These are phyloP conservation scores for Hirtodrosophila confusa DNA, from an alignment of 2,888 invertebrate genomes.

Conservation along the genomic window DNA sequence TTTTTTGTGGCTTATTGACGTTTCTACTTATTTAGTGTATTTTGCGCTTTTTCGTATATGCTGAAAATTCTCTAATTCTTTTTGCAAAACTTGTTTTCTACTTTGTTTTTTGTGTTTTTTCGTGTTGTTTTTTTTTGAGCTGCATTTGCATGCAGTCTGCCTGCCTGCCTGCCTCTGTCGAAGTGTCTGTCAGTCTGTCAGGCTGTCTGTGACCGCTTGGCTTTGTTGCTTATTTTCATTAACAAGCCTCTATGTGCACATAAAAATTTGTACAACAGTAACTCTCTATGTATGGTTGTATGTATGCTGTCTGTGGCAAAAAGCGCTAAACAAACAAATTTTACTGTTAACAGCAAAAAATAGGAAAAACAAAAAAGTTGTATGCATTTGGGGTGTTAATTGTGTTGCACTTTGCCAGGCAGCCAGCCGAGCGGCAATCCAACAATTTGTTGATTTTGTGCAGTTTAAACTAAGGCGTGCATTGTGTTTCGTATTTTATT, in stretches of 20 bases:
- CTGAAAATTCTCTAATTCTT: slow-evolving; percentile 66
- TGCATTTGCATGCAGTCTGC: slow-evolving; percentile 58
- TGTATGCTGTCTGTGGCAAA: slow-evolving; percentile 44
- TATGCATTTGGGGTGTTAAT: slow-evolving; percentile 75
- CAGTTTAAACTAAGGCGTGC: slow-evolving; percentile 60
- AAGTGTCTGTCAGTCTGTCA: slow-evolving; percentile 19
- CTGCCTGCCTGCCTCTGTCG: slow-evolving; percentile 37
- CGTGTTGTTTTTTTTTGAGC: slow-evolving; percentile 18
- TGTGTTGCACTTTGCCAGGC: slow-evolving; percentile 73
- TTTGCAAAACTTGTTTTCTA: slow-evolving; percentile 54
- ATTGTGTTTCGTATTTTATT: slow-evolving; percentile 52
- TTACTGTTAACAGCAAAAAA: slow-evolving; percentile 65
- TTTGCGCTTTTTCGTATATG: slow-evolving; percentile 77
- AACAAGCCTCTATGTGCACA: slow-evolving; percentile 68
- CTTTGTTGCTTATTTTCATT: slow-evolving; percentile 80
- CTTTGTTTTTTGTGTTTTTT: not conserved
- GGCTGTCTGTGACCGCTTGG: slow-evolving; percentile 59
- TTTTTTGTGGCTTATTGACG: slow-evolving; percentile 67
- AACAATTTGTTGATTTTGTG: slow-evolving; percentile 35
- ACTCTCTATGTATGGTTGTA: slow-evolving; percentile 48
- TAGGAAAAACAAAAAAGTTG: slow-evolving; percentile 15
- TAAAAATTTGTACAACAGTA: slow-evolving; percentile 70
- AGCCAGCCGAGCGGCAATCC: slow-evolving; percentile 12
- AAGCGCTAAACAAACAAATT: slow-evolving; percentile 77
- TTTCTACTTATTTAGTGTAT: slow-evolving; percentile 77